phyloP scores from a whole-genome alignment of 37 sponge, comb jelly and placozoan genomes.

The Bolinopsis microptera region DNA sequence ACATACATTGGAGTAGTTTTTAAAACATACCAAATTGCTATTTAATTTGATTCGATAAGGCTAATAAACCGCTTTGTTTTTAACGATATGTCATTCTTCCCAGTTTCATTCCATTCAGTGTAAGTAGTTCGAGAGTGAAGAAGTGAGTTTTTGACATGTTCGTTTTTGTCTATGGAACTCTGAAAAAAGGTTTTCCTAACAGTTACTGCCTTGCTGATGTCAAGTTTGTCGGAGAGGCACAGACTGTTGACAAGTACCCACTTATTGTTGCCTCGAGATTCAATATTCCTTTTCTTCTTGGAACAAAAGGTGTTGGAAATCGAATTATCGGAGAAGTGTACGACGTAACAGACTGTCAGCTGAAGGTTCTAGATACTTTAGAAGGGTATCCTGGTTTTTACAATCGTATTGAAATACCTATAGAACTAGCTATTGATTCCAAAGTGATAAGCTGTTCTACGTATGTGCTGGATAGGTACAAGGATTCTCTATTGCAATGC shows the following conservation, averaged over 20 bases:
- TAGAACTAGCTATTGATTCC: background rate
- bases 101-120: too few species aligned
- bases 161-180: conserved; percentile 46
- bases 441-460: background rate
- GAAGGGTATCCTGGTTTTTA: conserved; percentile 61
- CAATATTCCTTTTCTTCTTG: conserved; percentile 17
- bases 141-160: too few species aligned
- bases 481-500: background rate
- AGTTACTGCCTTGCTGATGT: background rate
- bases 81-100: too few species aligned
- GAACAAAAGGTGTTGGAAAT: background rate
- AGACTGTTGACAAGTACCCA: background rate
- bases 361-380: background rate
- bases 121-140: too few species aligned
- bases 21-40: too few species aligned
- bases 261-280: background rate
- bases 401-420: background rate
- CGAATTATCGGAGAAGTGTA: background rate
- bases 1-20: too few species aligned
- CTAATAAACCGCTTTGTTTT: too few species aligned
- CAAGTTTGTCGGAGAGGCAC: background rate
- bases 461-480: background rate
- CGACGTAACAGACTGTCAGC: background rate
- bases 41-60: too few species aligned
- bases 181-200: conserved; percentile 41